Evolutionary conservation across 2,888 invertebrate species (phyloP), one percentile per base, ranked within the genome.

Genomic region (Theodoxus fluviatilis): DNA sequence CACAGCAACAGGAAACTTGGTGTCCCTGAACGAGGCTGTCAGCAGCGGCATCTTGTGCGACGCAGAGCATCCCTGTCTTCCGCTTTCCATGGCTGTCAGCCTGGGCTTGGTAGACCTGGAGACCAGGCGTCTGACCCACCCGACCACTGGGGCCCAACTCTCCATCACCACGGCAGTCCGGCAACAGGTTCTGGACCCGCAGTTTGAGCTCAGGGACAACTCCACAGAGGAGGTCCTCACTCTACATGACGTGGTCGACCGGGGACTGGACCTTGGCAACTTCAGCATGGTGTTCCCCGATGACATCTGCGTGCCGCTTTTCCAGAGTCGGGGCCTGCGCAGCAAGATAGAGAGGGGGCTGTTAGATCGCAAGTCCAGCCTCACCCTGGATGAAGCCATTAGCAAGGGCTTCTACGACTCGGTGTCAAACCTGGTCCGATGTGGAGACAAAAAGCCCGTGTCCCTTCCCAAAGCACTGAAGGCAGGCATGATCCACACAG

Each of bases 81-180:
- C 75, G 9, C 55, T 77, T 3, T 55, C 64, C n/a, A 49, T 72
- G 43, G 77, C 77, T n/a, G 73, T 73, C 33, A 74, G 75, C 64
- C 66, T 67, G 47, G 77, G 76, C 18, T 49, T 78, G 57, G 73
- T 93, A 61, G 94, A 95, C 88, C 91, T 92, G 0, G 93, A 93
- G 87, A 67, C 75, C 77, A 25, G 70, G 68, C n/a, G n/a, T n/a
- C n/a, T n/a, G n/a, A n/a, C n/a, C n/a, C n/a, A n/a, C n/a, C n/a
- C n/a, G n/a, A n/a, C n/a, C n/a, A n/a, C n/a, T n/a, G n/a, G n/a
- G n/a, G n/a, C n/a, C n/a, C n/a, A n/a, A n/a, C n/a, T n/a, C n/a
- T n/a, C n/a, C n/a, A n/a, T n/a, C n/a, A n/a, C n/a, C n/a, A n/a
- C n/a, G n/a, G n/a, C n/a, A n/a, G n/a, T n/a, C n/a, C n/a, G n/a